Base-by-base conservation (phyloP, 2,797 vertebrate genomes). In the Champsocephalus gunnari region DNA sequence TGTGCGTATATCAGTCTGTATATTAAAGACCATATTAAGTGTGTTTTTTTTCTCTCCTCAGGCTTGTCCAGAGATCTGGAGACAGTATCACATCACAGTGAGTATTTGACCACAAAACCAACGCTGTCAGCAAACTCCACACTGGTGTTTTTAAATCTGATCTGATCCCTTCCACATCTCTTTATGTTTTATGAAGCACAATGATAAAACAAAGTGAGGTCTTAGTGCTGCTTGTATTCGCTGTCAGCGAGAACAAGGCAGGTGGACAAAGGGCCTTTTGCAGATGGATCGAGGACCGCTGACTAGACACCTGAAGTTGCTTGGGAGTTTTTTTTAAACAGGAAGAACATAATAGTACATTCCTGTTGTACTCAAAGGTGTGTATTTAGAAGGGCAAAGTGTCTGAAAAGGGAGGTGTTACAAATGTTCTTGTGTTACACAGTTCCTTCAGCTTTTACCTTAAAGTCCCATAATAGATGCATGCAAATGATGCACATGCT, bases 41-140 rank as follows among this genome's bases (percentile, higher is more conserved):
- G 24, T 77, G 50, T 55, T 54, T 65, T 32, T 9, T 38, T 14
- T 77, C 16, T 73, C 49, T 94, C 93, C 92, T 88, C 94, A 99
- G 98, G 95, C 93, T 90, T 99, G 98, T 94, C 97, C 98, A 92
- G 96, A 99, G 94, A 96, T 97, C 94, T 99, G 98, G 98, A 98
- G 97, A 92, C 98, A 99, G 95, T 99, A 97, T 92, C 97, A 99
- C 93, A 91, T 96, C 94, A 98, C 98, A 72, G 98, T 99, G 95
- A 99, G 97, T 97, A 91, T 54, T 41, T 11, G 16, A 59, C 16
- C 19, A 81, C 58, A 66, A 63, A 71, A 51, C 11, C 44, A 75
- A 21, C 34, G 43, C 58, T 53, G 13, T 59, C 69, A 59, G n/a
- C 9, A 43, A 49, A 24, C 21, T 19, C 28, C 47, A 54, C 38